Conservation (phyloP, 2,888 invertebrate species). For the Selenia dentaria region DNA sequence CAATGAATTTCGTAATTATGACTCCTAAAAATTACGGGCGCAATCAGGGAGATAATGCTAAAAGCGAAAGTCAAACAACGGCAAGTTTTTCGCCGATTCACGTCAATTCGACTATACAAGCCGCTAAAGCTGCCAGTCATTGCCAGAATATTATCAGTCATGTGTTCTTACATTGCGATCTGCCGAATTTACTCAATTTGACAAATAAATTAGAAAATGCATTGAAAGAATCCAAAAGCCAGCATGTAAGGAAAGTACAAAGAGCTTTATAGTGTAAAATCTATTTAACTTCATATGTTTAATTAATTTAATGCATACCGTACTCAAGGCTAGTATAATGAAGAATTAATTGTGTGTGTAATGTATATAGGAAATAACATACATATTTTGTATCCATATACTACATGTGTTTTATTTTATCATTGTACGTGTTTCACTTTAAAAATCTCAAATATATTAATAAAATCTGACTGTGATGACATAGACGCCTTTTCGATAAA, state of each 20-base stretch:
- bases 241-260: conserved; percentile 82
- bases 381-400: too few species aligned
- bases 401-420: too few species aligned
- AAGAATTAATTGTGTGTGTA: too few species aligned
- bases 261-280: conserved; percentile 54
- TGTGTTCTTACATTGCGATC: conserved; percentile 78
- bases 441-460: too few species aligned
- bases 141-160: conserved; percentile 70
- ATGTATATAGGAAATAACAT: too few species aligned
- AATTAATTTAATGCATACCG: too few species aligned
- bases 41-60: conserved; percentile 35
- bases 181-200: conserved; percentile 82
- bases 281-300: too few species aligned
- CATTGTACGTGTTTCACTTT: too few species aligned
- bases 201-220: conserved; percentile 83
- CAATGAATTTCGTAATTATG: conserved; percentile 68
- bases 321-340: too few species aligned
- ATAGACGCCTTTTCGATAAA: too few species aligned
- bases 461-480: too few species aligned
- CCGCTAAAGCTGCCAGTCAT: conserved; percentile 71
- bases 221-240: conserved; percentile 82
- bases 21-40: conserved; percentile 62
- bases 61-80: conserved; percentile 24
- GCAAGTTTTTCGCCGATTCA: conserved; percentile 36
- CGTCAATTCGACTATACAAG: conserved; percentile 57